phyloP scores from a whole-genome alignment of 2,888 invertebrate genomes.

The Bhutanitis thaidina region DNA sequence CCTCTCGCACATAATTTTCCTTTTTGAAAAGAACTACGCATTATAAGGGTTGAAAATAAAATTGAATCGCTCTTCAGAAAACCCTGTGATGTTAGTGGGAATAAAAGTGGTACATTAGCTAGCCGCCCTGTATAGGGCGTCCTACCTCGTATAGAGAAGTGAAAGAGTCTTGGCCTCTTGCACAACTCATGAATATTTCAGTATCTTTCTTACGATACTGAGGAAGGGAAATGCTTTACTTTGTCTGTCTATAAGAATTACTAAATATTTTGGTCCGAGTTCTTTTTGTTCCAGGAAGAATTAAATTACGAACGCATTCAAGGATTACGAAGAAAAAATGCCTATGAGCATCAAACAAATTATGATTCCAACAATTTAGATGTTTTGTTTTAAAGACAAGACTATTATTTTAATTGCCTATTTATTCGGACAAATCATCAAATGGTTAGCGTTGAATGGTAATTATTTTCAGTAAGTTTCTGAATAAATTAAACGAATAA shows the following conservation, averaged over 20 bases:
- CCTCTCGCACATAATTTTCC: neutral
- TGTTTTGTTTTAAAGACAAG: too few species aligned
- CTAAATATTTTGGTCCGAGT: constrained; percentile 15
- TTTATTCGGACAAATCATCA: too few species aligned
- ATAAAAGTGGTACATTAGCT: constrained; percentile 62
- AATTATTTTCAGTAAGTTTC: too few species aligned
- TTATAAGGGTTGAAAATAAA: constrained; percentile 42
- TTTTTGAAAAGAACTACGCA: neutral
- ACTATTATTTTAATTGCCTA: too few species aligned
- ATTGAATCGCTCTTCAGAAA: constrained; percentile 60
- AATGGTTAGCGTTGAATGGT: too few species aligned
- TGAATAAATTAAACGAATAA: too few species aligned
- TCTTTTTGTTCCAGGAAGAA: constrained; percentile 9
- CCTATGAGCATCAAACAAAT: constrained; percentile 5
- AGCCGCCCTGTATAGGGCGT: constrained; percentile 40
- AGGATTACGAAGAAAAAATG: constrained; percentile 12
- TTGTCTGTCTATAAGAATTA: constrained; percentile 17
- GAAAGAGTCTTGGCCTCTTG: constrained; percentile 45
- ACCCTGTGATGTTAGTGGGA: constrained; percentile 64
- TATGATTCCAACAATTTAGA: neutral
- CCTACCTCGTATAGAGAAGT: constrained; percentile 31
- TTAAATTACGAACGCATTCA: constrained; percentile 14
- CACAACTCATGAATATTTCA: constrained; percentile 23
- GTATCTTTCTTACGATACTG: constrained; percentile 21
- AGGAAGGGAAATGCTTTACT: constrained; percentile 18